phyloP scores from a whole-genome alignment of 2,113 vertebrate species.

The Tragulus kanchil region DNA sequence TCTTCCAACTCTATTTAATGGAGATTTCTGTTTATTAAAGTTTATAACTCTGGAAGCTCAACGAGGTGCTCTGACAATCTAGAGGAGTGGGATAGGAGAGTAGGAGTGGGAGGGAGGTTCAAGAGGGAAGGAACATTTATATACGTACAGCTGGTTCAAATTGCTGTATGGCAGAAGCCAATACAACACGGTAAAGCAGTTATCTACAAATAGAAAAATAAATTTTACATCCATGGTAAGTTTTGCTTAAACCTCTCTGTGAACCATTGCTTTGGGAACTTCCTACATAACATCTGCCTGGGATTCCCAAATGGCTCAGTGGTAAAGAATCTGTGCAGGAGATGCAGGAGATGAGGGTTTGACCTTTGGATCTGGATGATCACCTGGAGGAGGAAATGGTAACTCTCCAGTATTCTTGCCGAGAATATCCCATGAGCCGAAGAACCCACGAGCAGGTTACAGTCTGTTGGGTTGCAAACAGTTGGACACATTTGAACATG shows the following conservation, averaged over 20 bases:
- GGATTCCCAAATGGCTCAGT: neutral
- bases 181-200: neutral
- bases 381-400: neutral
- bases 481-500: neutral
- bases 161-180: neutral
- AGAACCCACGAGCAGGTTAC: neutral
- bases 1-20: neutral
- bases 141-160: neutral
- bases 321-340: neutral
- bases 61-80: neutral
- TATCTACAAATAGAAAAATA: neutral
- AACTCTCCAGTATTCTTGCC: neutral
- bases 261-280: neutral
- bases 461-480: neutral
- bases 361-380: neutral
- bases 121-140: neutral
- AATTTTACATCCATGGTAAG: neutral
- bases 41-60: neutral
- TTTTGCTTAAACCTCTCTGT: slow-evolving; percentile 2
- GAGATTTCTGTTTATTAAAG: neutral
- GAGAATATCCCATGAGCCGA: neutral
- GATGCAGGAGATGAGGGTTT: neutral
- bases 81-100: neutral
- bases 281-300: slow-evolving; percentile 14
- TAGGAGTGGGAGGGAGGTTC: neutral